Conservation (phyloP, 2,888 invertebrate genomes). For the Laothoe populi region DNA sequence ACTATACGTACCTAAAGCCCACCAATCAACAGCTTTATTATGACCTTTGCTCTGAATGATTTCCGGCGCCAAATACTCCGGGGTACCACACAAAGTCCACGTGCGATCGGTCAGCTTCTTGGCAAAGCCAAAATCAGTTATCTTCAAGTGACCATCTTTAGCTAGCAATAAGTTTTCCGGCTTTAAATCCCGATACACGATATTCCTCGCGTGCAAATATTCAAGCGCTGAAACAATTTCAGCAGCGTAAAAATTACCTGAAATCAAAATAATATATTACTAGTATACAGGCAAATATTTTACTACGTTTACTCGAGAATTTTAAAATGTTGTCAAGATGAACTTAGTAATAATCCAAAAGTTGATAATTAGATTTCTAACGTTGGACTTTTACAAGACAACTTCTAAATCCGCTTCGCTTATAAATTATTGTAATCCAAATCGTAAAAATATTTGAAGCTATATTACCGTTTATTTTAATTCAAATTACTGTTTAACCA, state of each 20-base stretch:
- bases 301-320: no score
- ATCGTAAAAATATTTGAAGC: neutral
- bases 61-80: constrained; percentile 98
- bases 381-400: neutral
- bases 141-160: constrained; percentile 96
- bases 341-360: no score
- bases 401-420: neutral
- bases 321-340: no score
- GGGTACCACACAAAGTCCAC: constrained; percentile 98
- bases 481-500: neutral
- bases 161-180: constrained; percentile 98
- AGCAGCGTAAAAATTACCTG: constrained; percentile 95
- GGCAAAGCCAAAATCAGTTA: constrained; percentile 99
- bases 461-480: neutral
- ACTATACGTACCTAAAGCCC: constrained; percentile 92
- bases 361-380: no score
- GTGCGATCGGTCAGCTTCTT: constrained; percentile 97
- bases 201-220: constrained; percentile 95
- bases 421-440: neutral
- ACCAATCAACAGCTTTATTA: constrained; percentile 99
- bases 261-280: constrained; percentile 32
- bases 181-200: constrained; percentile 95
- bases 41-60: constrained; percentile 99
- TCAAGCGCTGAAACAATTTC: constrained; percentile 97
- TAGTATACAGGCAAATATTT: neutral